Evolutionary conservation across 1,140 invertebrate genomes (phyloP), one percentile per base, ranked within the genome.

Genomic region (Lasaia peninsularis): DNA sequence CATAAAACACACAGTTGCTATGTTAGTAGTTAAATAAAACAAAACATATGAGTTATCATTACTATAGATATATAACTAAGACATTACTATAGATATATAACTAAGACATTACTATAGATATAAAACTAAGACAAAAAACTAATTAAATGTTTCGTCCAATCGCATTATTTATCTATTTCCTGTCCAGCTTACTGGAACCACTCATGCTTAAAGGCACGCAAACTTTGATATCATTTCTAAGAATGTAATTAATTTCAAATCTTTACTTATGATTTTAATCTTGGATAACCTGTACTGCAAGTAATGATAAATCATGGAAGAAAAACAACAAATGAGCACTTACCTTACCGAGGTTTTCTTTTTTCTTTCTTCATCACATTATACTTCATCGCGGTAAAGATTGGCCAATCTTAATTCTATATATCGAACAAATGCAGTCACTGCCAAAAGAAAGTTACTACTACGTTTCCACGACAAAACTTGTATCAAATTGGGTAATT

Each of bases 351-450:
- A 52, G 31, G 65, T 73, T 50, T 71, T 73, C 62, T 32, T 63
- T 65, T 49, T 70, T 79, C 64, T 60, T 34, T 71, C 58, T 70
- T 79, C 69, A 64, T 62, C 37, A 63, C 69, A 64, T n/a, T n/a
- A n/a, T 59, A 62, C 35, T 63, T 65, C 55, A 21, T 69, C 58
- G 40, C 66, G 63, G 62, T 60, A 63, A 75, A 72, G 80, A 84
- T 85, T 87, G 80, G 82, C 81, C 80, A 87, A 86, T 83, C 76
- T 82, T 82, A 78, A 59, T 62, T 60, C 69, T 70, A 67, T 63
- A 61, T 63, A 60, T 65, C 52, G 57, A 31, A 9, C 24, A 48
- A 69, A 68, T 55, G 54, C 56, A 62, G 57, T 71, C 76, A 76
- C 65, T 67, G 72, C 70, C 75, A 83, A 85, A 79, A 75, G 70